phyloP scores from a whole-genome alignment of 2,888 invertebrate species.

The Ornithoptera alexandrae region DNA sequence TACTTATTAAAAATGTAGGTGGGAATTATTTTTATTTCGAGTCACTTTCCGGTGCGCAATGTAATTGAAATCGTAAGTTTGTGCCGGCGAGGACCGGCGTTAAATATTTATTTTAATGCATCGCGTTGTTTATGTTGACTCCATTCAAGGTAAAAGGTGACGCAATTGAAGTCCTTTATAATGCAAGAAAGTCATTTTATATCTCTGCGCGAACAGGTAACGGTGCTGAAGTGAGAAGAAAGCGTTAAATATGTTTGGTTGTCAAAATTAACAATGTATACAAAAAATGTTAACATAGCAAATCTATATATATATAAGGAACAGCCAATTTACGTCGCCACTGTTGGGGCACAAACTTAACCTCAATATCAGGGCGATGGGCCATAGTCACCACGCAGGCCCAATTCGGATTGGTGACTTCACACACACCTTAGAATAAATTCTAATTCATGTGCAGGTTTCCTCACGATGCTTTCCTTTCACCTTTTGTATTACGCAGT shows the following conservation, averaged over 20 bases:
- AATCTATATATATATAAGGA: not conserved
- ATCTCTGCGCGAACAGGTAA: constrained; percentile 21
- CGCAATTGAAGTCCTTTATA: constrained; percentile 36
- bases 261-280: not conserved
- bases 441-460: too few relatives aligned
- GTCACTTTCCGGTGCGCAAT: constrained; percentile 34
- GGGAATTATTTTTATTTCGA: constrained; percentile 53
- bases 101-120: constrained; percentile 40
- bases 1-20: constrained; percentile 74
- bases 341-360: too few relatives aligned
- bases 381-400: too few relatives aligned
- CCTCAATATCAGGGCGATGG: too few relatives aligned
- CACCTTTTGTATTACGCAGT: too few relatives aligned
- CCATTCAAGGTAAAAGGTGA: constrained; percentile 38
- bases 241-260: constrained; percentile 18
- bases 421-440: too few relatives aligned
- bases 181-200: constrained; percentile 29
- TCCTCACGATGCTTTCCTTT: too few relatives aligned
- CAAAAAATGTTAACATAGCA: not conserved
- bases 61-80: constrained; percentile 35
- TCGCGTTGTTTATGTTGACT: constrained; percentile 34
- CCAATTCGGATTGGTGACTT: too few relatives aligned
- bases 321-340: too few relatives aligned
- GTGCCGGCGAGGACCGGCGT: constrained; percentile 31
- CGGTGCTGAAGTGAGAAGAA: constrained; percentile 11